These are phyloP conservation scores for Chlamydotis undulata DNA, from an alignment of 2,113 vertebrate genomes.

Conservation along the genomic window DNA sequence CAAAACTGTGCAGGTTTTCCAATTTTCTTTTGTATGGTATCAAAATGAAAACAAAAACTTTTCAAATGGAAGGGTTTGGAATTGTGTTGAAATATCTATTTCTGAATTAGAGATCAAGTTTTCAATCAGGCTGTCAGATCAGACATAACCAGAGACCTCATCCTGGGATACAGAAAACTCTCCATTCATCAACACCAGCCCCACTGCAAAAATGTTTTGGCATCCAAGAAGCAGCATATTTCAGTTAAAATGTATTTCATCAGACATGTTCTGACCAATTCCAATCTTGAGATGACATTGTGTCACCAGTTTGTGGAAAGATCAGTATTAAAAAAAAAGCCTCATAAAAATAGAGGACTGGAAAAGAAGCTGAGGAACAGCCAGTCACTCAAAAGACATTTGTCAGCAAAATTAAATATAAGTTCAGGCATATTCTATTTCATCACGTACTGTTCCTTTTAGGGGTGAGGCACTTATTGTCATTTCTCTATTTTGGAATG, in stretches of 20 bases:
- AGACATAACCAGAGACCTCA: background rate
- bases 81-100: conserved; percentile 59
- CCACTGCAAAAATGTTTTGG: background rate
- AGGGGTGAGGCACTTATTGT: conserved; percentile 28
- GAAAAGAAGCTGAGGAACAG: conserved; percentile 4
- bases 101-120: conserved; percentile 5
- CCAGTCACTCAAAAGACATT: conserved; percentile 24
- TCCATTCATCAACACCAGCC: background rate
- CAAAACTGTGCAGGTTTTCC: background rate
- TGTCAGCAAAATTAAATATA: conserved; percentile 56
- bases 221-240: background rate
- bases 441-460: conserved; percentile 48
- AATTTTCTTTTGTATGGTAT: background rate
- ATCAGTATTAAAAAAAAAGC: background rate
- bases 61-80: conserved; percentile 20
- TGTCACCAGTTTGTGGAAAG: conserved; percentile 30
- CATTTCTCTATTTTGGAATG: conserved; percentile 24
- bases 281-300: conserved; percentile 6
- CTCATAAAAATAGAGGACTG: conserved; percentile 24
- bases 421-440: conserved; percentile 48
- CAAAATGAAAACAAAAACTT: conserved; percentile 34
- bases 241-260: conserved; percentile 37
- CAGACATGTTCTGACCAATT: conserved; percentile 13
- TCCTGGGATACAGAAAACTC: background rate
- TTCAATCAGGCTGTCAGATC: background rate